Base-by-base conservation (phyloP, 2,797 vertebrate genomes). In the Liparis tanakae region DNA sequence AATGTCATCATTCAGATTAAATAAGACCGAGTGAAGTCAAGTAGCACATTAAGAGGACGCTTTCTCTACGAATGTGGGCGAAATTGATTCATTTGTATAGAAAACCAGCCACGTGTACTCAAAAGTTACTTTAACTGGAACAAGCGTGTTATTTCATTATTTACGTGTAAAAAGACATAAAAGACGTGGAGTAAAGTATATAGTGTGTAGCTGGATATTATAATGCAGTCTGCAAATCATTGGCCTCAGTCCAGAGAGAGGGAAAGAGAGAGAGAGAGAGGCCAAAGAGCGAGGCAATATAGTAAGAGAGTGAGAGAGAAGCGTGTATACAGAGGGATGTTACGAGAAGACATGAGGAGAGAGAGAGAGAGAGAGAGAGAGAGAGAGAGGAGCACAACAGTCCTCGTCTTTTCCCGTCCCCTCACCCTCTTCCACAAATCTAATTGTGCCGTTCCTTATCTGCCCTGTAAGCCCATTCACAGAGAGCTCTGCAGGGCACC, bases 381-480 rank as follows among this genome's bases (percentile, higher is more conserved):
- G 59, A 62, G 58, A 60, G 33, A 55, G 36, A 53, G 54, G 58
- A 84, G 86, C 70, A 63, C 74, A 53, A 62, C 82, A 76, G 83
- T 58, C 73, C 48, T 82, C 39, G 36, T 79, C 79, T 85, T 87
- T 74, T 82, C 82, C 69, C 79, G 18, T 79, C 80, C 76, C 68
- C 66, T 85, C 84, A 75, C 70, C 80, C 86, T 72, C 58, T 30
- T 30, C 87, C 85, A 83, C 76, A 90, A 87, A 92, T 93, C 87
- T 88, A 92, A 93, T 93, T 92, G 89, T 93, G 86, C 86, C 78
- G 85, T 82, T 91, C 69, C 92, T 91, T 93, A 94, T 94, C 92
- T 90, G 57, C 76, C 70, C 25, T 30, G 82, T 88, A 90, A 92
- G 86, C 82, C 91, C 91, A 91, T 94, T 94, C 89, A 94, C 84